phyloP scores from a whole-genome alignment of 1,140 invertebrate genomes.

The Penaeus vannamei region DNA sequence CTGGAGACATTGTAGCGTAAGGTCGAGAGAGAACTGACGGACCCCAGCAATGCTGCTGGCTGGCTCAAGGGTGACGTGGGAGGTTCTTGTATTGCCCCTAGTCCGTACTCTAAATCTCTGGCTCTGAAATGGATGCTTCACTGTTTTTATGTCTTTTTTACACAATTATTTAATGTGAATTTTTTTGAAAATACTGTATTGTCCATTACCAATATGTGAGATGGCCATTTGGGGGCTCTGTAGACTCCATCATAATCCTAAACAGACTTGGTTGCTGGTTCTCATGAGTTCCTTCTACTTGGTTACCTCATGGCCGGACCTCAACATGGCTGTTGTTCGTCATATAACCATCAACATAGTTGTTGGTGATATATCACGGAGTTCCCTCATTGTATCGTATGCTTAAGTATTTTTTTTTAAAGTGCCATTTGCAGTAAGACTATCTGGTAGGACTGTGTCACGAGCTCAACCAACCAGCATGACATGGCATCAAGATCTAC shows the following conservation, averaged over 20 bases:
- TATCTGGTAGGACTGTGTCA: conserved; percentile 60
- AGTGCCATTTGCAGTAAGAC: conserved; percentile 66
- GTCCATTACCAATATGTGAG: conserved; percentile 57
- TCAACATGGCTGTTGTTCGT: no score
- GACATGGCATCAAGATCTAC: conserved; percentile 64
- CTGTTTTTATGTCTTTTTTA: conserved; percentile 66
- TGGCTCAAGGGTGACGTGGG: conserved; percentile 58
- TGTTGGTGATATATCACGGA: conserved; percentile 40
- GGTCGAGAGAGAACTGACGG: conserved; percentile 14
- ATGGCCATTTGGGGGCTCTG: conserved; percentile 55
- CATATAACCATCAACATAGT: no score
- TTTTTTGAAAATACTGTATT: conserved; percentile 38
- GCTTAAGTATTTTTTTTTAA: conserved; percentile 62
- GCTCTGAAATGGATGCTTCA: conserved; percentile 63
- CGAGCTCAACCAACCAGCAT: conserved; percentile 62
- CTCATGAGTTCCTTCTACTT: neutral
- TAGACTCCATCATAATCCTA: conserved; percentile 57
- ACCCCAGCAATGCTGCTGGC: conserved; percentile 42
- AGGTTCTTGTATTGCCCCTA: conserved; percentile 62
- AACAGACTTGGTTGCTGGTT: conserved; percentile 61
- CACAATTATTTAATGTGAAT: conserved; percentile 62
- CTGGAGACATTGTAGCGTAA: conserved; percentile 50
- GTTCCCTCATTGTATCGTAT: conserved; percentile 64
- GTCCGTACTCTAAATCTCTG: conserved; percentile 63
- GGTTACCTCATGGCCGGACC: no score